A percentile compares a stretch with the other conserved stretches of the same genome.
Evolutionary conservation across 2,797 vertebrate species (phyloP).

Genomic region (Enteromius viviparus): DNA sequence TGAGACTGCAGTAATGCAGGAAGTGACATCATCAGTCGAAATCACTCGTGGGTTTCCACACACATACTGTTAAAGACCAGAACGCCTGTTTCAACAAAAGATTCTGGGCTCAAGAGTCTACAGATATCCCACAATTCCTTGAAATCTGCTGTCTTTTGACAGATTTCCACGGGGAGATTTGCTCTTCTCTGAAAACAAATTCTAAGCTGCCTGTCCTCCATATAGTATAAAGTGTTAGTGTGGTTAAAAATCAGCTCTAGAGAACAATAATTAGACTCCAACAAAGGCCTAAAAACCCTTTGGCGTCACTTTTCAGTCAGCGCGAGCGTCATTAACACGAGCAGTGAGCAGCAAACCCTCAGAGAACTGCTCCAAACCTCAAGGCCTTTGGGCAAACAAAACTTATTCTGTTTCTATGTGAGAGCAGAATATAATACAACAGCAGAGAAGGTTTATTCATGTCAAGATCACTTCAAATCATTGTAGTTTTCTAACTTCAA

Average conservation of each 20-base stretch:
- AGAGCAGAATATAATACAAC: constrained; percentile 28
- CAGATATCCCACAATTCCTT: constrained; percentile 12
- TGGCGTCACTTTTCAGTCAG: constrained; percentile 50
- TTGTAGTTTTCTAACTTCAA: neutral
- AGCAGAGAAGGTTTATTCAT: neutral
- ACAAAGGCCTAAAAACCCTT: constrained; percentile 47
- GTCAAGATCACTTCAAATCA: constrained; percentile 8
- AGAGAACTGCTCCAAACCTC: constrained; percentile 52
- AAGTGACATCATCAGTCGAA: constrained; percentile 23
- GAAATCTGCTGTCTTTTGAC: constrained; percentile 15
- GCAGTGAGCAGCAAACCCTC: constrained; percentile 51
- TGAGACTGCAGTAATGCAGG: constrained; percentile 13
- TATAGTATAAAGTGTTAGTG: constrained; percentile 29
- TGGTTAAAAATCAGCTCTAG: constrained; percentile 22
- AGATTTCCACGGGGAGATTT: constrained; percentile 32
- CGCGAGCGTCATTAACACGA: constrained; percentile 53
- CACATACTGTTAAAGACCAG: neutral
- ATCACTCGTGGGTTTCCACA: neutral
- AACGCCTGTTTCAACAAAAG: neutral
- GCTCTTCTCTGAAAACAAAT: constrained; percentile 22
- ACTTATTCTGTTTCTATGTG: constrained; percentile 37
- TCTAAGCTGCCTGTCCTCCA: constrained; percentile 7
- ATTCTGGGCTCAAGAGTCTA: neutral
- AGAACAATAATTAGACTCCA: constrained; percentile 24
- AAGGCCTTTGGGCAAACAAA: constrained; percentile 8